A percentile compares a stretch with the other conserved stretches of the same genome.
Conservation (phyloP, 2,797 vertebrate species). For the Xiphophorus birchmanni region DNA sequence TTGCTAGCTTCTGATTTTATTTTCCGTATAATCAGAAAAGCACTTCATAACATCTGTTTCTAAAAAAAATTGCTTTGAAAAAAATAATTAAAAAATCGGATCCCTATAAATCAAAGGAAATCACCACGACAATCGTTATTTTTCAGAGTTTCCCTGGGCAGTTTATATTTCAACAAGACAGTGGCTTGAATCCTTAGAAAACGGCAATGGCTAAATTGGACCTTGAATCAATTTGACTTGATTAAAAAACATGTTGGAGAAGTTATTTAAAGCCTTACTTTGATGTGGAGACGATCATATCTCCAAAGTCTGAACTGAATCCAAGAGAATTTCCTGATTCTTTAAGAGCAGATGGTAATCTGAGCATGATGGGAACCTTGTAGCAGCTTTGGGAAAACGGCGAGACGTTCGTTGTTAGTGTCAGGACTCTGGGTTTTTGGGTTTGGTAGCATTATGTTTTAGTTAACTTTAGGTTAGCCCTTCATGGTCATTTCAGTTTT, state of each 20-base stretch:
- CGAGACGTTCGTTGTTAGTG: background rate
- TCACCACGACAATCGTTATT: background rate
- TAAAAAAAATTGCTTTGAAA: background rate
- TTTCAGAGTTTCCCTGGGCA: background rate
- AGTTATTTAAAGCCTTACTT: background rate
- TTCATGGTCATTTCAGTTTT: too few relatives aligned
- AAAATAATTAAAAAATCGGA: background rate
- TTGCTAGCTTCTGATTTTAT: background rate
- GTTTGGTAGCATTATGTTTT: too few relatives aligned
- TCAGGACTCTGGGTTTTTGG: background rate
- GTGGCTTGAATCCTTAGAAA: background rate
- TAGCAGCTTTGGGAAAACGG: background rate
- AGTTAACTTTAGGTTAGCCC: too few relatives aligned
- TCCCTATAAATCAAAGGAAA: background rate
- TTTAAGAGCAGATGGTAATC: background rate
- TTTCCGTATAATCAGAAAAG: background rate
- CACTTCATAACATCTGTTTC: background rate
- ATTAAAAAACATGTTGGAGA: background rate
- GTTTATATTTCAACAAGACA: conserved; percentile 7
- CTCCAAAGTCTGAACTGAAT: background rate
- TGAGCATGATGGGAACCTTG: background rate
- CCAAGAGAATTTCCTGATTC: background rate
- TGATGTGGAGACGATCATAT: conserved; percentile 1
- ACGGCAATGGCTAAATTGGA: background rate
- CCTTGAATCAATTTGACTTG: background rate